Base-by-base conservation (phyloP, 2,797 vertebrate genomes). In the Labroides dimidiatus region DNA sequence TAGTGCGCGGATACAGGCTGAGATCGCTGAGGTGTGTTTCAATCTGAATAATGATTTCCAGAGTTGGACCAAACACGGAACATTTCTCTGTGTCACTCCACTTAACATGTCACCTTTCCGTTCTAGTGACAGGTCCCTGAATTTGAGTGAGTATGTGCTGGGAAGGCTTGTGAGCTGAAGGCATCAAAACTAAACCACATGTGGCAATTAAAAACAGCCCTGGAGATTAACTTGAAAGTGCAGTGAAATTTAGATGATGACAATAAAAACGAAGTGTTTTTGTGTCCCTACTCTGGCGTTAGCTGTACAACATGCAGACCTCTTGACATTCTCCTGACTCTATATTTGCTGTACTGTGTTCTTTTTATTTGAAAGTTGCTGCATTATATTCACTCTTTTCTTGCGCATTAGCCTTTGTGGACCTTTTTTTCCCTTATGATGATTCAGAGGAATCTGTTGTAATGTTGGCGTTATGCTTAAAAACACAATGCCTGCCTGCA, bases 1-100 rank as follows among this genome's bases (percentile, higher is more conserved):
- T 67, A 71, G 79, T 54, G 81, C 64, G 49, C 41, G 77, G 63
- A 72, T 80, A 54, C 50, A 19, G 63, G 70, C 69, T 41, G 10
- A 68, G 85, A 78, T 87, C 81, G 42, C 75, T 53, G 84, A 84
- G 80, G 82, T 87, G 84, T 75, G 75, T 80, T 82, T 69, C 68
- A 68, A 70, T 88, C 79, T 91, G 82, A 89, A 85, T 87, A 87
- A 89, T 87, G 82, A 85, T 84, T 87, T 60, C 57, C 78, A 27
- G 70, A 89, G 74, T 79, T 68, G 51, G 64, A 82, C 62, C 19
- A 71, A 84, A 71, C 75, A 66, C 69, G 50, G 77, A 80, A 82
- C 78, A 70, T 87, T 84, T 78, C 72, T 85, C 73, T 0, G 19
- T 57, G 81, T 83, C 77, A 86, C 62, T 84, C 75, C 78, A 82